Evolutionary conservation across 2,797 vertebrate species (phyloP).

Genomic region (Rhabdophis nuchalis): DNA sequence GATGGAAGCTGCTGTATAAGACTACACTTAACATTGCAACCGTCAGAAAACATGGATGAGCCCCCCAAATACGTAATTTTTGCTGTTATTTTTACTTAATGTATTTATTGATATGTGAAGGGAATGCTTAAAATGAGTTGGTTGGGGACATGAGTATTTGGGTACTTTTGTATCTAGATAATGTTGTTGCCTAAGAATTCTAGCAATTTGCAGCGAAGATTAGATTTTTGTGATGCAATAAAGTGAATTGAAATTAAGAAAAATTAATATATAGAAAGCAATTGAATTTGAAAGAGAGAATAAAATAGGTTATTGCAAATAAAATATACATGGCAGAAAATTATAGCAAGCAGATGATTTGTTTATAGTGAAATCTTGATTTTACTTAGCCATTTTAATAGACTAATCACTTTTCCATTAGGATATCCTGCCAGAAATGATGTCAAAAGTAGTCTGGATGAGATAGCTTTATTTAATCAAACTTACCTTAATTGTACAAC

Average conservation of each 20-base stretch:
- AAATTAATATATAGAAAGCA: not conserved
- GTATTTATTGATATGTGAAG: not conserved
- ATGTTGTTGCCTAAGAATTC: not conserved
- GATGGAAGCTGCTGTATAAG: not conserved
- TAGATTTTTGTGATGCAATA: not conserved
- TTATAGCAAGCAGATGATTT: not conserved
- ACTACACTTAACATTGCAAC: too few species aligned
- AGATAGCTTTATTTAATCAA: not conserved
- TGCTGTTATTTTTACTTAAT: not conserved
- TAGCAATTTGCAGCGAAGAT: not conserved
- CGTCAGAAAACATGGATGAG: not conserved
- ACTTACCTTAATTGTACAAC: not conserved
- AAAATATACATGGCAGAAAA: not conserved
- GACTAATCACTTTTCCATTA: not conserved
- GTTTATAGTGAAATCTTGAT: not conserved
- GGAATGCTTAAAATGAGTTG: not conserved
- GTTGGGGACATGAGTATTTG: not conserved
- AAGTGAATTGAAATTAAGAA: too few species aligned
- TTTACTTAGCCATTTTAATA: not conserved
- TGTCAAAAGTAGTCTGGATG: not conserved
- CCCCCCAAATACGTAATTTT: not conserved
- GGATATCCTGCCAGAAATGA: not conserved
- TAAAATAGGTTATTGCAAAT: not conserved
- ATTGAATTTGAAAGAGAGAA: not conserved
- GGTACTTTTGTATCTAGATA: not conserved